Evolutionary conservation across 2,888 invertebrate genomes (phyloP), one percentile per base, ranked within the genome.

Genomic region (Tillus elongatus): DNA sequence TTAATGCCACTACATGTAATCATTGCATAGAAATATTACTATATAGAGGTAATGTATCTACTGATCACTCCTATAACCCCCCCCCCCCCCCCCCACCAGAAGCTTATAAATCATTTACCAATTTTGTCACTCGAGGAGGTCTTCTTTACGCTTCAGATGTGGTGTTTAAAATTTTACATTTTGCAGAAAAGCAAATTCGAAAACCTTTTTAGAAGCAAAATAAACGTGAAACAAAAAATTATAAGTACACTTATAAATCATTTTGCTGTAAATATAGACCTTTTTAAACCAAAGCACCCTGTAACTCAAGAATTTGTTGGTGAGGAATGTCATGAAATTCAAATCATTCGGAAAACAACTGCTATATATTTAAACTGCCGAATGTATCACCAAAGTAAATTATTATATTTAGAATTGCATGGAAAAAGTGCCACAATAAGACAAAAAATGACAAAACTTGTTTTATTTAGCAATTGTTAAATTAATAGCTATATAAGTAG

Each of bases 121-220:
- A 33, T 33, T 19, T 24, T 16, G 19, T 33, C 4, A 33, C 19
- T 19, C 33, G 33, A 10, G 19, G 33, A 33, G 33, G 19, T 19
- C 33, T 33, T 2, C 16, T 33, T 19, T 19, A 33, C 16, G 33
- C 33, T 19, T 33, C 33, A 11, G 33, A 33, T 33, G 19, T 33
- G 19, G 33, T 33, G 13, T n/a, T 13, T n/a, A 31, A 31, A 13
- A 12, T n/a, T n/a, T 8, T 31, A n/a, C 31, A 15, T 12, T 31
- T 31, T 31, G 31, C n/a, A 19, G 24, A 31, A 31, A 31, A 31
- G 13, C 31, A 31, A 31, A 31, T 12, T 31, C 13, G 2, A 13
- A 19, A 19, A 19, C n/a, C 6, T 19, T 19, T 19, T 19, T 8
- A 19, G n/a, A 6, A 19, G 24, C 24, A 19, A 19, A 19, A 19